Evolutionary conservation across 2,888 invertebrate genomes (phyloP).

Genomic region (Trimorus sp.): DNA sequence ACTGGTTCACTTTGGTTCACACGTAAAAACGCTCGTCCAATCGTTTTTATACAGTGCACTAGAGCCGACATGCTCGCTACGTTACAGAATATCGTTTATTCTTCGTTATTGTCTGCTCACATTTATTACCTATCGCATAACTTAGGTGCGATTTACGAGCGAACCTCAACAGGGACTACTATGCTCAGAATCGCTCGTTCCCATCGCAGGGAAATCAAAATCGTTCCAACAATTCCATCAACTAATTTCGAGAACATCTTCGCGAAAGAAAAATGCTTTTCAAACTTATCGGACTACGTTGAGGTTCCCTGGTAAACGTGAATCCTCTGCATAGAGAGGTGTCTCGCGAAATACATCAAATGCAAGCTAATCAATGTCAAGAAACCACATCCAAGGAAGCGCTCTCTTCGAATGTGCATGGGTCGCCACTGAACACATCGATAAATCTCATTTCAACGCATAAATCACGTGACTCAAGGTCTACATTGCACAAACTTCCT

Average conservation of each 20-base stretch:
- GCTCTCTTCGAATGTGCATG: constrained; percentile 27
- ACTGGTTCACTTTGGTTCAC: background rate
- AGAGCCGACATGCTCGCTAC: constrained; percentile 37
- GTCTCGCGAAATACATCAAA: constrained; percentile 33
- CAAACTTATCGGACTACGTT: background rate
- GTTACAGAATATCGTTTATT: constrained; percentile 69
- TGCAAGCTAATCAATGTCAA: constrained; percentile 35
- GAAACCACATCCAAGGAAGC: constrained; percentile 40
- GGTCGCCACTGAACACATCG: constrained; percentile 42
- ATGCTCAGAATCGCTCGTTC: background rate
- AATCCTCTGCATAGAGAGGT: constrained; percentile 17
- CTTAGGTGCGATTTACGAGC: constrained; percentile 44
- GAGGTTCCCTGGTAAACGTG: constrained; percentile 21
- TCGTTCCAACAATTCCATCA: background rate
- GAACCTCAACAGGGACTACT: constrained; percentile 17
- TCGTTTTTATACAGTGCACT: constrained; percentile 44
- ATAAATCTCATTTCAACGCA: constrained; percentile 40
- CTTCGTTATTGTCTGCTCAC: constrained; percentile 80
- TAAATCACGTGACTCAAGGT: constrained; percentile 30
- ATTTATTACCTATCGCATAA: constrained; percentile 76
- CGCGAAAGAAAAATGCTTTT: too few relatives aligned
- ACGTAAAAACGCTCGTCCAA: constrained; percentile 23
- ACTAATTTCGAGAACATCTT: too few relatives aligned
- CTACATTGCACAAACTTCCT: constrained; percentile 43
- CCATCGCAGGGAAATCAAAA: background rate